Evolutionary conservation across 2,797 vertebrate species (phyloP).

Genomic region (Taenioides sp.): DNA sequence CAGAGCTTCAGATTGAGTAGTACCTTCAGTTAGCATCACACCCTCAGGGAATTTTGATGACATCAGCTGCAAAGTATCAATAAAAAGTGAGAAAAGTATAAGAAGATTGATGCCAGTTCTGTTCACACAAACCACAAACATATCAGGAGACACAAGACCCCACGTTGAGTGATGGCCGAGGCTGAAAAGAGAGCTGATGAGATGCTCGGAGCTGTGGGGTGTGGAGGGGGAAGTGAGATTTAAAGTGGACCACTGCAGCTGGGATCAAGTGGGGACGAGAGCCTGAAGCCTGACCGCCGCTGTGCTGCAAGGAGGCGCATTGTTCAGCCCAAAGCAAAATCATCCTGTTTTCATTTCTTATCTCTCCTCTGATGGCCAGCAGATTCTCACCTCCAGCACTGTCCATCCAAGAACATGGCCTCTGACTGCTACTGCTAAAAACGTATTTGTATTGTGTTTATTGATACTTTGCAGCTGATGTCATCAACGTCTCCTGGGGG

Average conservation of each 20-base stretch:
- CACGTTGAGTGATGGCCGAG: conserved; percentile 62
- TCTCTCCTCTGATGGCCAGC: conserved; percentile 21
- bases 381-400: conserved; percentile 11
- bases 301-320: conserved; percentile 24
- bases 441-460: not conserved
- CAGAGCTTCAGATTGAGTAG: too few species aligned
- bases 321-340: conserved; percentile 9
- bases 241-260: conserved; percentile 35
- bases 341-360: conserved; percentile 28
- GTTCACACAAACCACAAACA: conserved; percentile 30
- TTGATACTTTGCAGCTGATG: too few species aligned
- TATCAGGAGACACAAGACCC: conserved; percentile 23
- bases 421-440: not conserved
- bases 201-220: conserved; percentile 43
- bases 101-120: conserved; percentile 44
- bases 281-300: conserved; percentile 35
- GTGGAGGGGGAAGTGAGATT: conserved; percentile 27
- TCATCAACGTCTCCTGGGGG: too few species aligned
- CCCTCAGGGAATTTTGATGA: too few species aligned
- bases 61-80: too few species aligned
- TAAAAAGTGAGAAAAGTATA: conserved; percentile 25
- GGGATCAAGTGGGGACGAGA: conserved; percentile 52
- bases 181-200: conserved; percentile 53
- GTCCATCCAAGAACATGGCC: not conserved
- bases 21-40: too few species aligned